Percentiles rank a stretch among this genome's conserved stretches.
Evolutionary conservation across 2,113 vertebrate species (phyloP).

Genomic region (Turnix velox): DNA sequence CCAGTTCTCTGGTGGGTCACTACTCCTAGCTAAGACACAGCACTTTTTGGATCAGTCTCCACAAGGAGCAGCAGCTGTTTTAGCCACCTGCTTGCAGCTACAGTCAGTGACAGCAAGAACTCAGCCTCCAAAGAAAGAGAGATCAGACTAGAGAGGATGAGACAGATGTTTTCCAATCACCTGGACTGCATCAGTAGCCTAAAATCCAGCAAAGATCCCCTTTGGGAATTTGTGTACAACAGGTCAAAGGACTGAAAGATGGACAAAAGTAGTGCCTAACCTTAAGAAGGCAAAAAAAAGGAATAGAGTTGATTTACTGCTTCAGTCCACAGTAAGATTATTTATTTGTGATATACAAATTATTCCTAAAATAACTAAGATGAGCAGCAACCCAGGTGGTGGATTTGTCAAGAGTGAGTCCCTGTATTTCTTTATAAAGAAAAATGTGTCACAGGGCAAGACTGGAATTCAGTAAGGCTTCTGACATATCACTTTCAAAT

Average conservation of each 20-base stretch:
- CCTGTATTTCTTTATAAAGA: neutral
- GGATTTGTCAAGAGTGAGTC: neutral
- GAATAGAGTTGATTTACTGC: neutral
- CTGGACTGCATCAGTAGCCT: neutral
- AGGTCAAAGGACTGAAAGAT: neutral
- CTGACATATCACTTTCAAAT: neutral
- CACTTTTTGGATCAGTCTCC: neutral
- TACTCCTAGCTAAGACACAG: neutral
- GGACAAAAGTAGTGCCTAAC: neutral
- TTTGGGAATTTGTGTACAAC: neutral
- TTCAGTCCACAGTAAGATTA: neutral
- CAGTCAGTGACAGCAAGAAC: conserved; percentile 6
- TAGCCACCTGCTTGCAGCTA: neutral
- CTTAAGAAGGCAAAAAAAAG: neutral
- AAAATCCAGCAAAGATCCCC: neutral
- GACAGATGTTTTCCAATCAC: neutral
- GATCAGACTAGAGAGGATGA: neutral
- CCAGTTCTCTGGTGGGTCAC: neutral
- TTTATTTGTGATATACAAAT: neutral
- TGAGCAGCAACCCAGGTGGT: neutral
- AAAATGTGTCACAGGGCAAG: neutral
- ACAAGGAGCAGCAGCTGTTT: neutral
- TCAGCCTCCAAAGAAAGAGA: neutral
- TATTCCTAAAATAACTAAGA: neutral
- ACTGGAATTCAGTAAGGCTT: neutral